Evolutionary conservation across 2,888 invertebrate species (phyloP), one percentile per base, ranked within the genome.

Genomic region (Tiliacea aurago): DNA sequence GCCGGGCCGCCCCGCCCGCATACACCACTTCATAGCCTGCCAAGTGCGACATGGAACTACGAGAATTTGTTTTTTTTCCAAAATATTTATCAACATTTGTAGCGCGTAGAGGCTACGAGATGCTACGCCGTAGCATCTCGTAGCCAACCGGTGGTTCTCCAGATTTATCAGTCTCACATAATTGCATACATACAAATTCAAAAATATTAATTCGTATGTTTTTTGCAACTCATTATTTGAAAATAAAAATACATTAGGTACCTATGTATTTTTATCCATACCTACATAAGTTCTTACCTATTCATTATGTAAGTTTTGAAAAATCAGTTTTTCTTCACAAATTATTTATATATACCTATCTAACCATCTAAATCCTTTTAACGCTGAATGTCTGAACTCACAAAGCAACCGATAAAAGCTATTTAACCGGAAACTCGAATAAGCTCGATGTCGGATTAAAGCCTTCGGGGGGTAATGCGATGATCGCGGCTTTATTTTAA

Each of bases 381-480:
- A 70, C 76, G 80, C 81, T 53, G 69, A 78, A 66, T 73, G 74
- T 80, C 80, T 62, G 72, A 79, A 78, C 74, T 84, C 80, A 70
- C 72, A 79, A 84, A 75, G 78, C 77, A 78, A 75, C 82, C 84
- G 87, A 87, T 89, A 87, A 91, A 90, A 85, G 79, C 78, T 79
- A 87, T 87, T 90, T 86, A 83, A 82, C 82, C 82, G 91, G 88
- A 91, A 92, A 89, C 86, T 89, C 83, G 86, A 91, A 91, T 90
- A 89, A 88, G 88, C 91, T 88, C 85, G 78, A 76, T 71, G 83
- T 86, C 78, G 82, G 89, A 88, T 90, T 90, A 89, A 84, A 87
- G 84, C 86, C 85, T 87, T 87, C 81, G 79, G 84, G 82, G 87
- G 86, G 69, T 86, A 84, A 81, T 76, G 84, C 79, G 84, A 87